phyloP scores from a whole-genome alignment of 2,113 vertebrate genomes.

The Cryptotis parvus region DNA sequence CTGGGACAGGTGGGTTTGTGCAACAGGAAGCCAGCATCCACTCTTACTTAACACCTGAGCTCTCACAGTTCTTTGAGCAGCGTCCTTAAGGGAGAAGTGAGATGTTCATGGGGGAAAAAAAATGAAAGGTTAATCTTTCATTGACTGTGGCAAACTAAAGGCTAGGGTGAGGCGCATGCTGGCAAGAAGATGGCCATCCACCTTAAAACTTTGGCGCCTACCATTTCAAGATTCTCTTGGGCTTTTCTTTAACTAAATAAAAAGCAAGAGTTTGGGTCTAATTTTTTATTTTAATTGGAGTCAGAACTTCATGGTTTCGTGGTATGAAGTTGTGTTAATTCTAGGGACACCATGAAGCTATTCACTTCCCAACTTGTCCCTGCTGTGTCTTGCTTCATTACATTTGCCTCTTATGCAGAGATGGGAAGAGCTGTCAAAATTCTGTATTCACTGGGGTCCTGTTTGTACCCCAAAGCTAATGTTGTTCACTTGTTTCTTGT shows the following conservation, averaged over 20 bases:
- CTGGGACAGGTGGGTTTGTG: background rate
- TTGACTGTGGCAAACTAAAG: background rate
- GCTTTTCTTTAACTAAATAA: background rate
- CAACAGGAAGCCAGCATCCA: background rate
- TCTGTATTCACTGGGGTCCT: background rate
- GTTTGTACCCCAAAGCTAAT: background rate
- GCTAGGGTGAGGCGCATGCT: too few species aligned
- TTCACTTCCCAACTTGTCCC: background rate
- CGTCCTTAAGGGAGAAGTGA: background rate
- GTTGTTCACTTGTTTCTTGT: background rate
- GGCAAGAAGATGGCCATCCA: background rate
- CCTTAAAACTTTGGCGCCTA: conserved; percentile 3
- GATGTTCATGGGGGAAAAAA: background rate
- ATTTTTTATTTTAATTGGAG: background rate
- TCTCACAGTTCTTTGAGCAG: conserved; percentile 8
- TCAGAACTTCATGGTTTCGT: background rate
- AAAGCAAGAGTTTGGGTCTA: background rate
- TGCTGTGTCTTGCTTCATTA: background rate
- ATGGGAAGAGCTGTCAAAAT: background rate
- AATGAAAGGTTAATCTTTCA: background rate
- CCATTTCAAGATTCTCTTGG: background rate
- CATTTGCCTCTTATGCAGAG: background rate
- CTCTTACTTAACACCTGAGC: background rate
- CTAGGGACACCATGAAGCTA: background rate
- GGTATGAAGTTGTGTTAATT: background rate